These are phyloP conservation scores for Morpho deidamia DNA, from an alignment of 2,888 invertebrate genomes.

Conservation along the genomic window DNA sequence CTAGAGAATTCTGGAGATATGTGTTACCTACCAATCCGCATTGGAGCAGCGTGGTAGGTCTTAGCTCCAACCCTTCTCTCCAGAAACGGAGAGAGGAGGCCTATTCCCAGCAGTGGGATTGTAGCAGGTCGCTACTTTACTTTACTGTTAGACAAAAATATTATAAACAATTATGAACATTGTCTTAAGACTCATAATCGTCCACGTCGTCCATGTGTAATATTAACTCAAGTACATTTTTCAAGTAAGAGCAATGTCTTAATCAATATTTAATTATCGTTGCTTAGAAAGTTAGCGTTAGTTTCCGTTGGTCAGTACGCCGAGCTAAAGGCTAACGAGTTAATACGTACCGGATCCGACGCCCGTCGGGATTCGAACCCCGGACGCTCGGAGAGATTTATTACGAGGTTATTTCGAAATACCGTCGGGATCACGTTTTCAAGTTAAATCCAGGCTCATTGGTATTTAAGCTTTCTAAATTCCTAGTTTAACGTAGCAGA, in stretches of 20 bases:
- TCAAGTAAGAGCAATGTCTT: background rate
- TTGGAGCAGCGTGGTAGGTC: too few relatives aligned
- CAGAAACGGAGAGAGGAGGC: too few relatives aligned
- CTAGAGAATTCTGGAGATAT: too few relatives aligned
- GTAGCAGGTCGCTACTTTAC: too few relatives aligned
- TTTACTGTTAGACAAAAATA: too few relatives aligned
- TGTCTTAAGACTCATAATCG: too few relatives aligned
- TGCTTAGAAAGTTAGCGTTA: slow-evolving; percentile 23
- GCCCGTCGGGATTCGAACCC: slow-evolving; percentile 67
- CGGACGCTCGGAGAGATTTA: slow-evolving; percentile 66
- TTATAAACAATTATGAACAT: too few relatives aligned
- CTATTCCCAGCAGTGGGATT: too few relatives aligned
- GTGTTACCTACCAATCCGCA: too few relatives aligned
- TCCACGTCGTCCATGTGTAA: too few relatives aligned
- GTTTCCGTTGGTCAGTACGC: slow-evolving; percentile 54
- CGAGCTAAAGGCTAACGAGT: slow-evolving; percentile 36
- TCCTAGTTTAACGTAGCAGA: slow-evolving; percentile 31
- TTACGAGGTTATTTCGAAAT: slow-evolving; percentile 65
- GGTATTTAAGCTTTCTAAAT: slow-evolving; percentile 54
- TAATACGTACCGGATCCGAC: slow-evolving; percentile 52
- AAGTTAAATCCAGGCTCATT: slow-evolving; percentile 70
- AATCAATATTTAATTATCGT: slow-evolving; percentile 9
- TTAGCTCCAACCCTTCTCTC: too few relatives aligned
- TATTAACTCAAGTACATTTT: background rate
- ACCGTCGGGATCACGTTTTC: slow-evolving; percentile 51